Base-by-base conservation (phyloP, 2,797 vertebrate species). In the Oceanodroma leucorhoa region DNA sequence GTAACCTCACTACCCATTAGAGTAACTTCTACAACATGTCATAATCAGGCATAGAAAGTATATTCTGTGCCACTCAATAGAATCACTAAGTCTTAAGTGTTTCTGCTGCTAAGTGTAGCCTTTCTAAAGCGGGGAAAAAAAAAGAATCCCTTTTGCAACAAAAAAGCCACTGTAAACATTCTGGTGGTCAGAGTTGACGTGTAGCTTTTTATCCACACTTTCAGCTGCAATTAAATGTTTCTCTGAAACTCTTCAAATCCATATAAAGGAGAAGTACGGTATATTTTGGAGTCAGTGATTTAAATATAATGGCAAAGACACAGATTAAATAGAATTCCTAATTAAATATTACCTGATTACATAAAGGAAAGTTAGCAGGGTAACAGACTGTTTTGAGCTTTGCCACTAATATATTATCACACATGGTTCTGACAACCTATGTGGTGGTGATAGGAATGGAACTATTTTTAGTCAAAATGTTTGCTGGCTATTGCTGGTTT, bases 51-150 rank as follows among this genome's bases (percentile, higher is more conserved):
- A 48, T 34, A 83, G 79, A 78, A 89, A 83, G 62, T 64, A 30
- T 87, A 61, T 73, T 75, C 53, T 75, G 48, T 67, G 61, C 36
- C 65, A 57, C 61, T 95, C 72, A 78, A 34, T 76, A 71, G 65
- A 88, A 57, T n/a, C 50, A 72, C 72, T 69, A 93, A 92, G 45
- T 46, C 57, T 89, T 94, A 87, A 96, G 92, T 96, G 92, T 58
- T 89, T 82, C 54, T 93, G 22, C 46, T 87, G 61, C 29, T 80
- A 96, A 90, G 13, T 38, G 69, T 64, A 79, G n/a, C 21, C 34
- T 91, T 86, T 87, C 36, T 83, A 34, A 66, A 53, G 50, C 26
- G 45, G 29, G 34, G 22, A 48, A 30, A 54, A 38, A 61, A 78
- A 45, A 13, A 43, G 72, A 38, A 8, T 8, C 6, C 21, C 10